Conservation (phyloP, 53 echinoderm and acorn worm species). For the Holothuria leucospilota region DNA sequence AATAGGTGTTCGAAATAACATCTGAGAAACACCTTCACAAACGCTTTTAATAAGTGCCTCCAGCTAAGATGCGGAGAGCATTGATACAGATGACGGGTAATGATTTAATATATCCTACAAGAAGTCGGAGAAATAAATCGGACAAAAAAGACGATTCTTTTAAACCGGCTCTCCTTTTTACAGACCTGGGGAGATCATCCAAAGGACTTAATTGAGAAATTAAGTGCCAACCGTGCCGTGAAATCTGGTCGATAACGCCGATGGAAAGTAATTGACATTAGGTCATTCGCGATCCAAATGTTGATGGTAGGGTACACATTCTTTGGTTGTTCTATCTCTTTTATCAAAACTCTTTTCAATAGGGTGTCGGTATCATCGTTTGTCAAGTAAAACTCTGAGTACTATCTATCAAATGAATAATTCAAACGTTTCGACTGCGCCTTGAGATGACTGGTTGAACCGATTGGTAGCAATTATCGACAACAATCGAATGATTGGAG, state of each 20-base stretch:
- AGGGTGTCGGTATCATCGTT: too few relatives aligned
- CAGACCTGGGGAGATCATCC: too few relatives aligned
- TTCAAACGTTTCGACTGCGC: too few relatives aligned
- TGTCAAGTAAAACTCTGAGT: too few relatives aligned
- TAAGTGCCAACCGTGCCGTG: slow-evolving; percentile 6
- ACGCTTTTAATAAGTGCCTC: slow-evolving; percentile 28
- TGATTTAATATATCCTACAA: slow-evolving; percentile 15
- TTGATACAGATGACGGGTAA: slow-evolving; percentile 33
- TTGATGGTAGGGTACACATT: too few relatives aligned
- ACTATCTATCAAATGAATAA: too few relatives aligned
- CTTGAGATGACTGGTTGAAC: too few relatives aligned
- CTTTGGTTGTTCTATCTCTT: too few relatives aligned
- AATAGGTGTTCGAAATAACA: slow-evolving; percentile 29
- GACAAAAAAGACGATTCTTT: not conserved
- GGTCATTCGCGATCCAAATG: not conserved
- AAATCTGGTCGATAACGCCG: slow-evolving; percentile 16
- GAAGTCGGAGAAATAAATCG: slow-evolving; percentile 13
- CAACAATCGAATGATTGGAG: too few relatives aligned
- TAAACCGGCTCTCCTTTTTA: too few relatives aligned
- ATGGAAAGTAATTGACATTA: slow-evolving; percentile 17
- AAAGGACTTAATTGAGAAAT: slow-evolving; percentile 18
- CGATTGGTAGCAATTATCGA: too few relatives aligned
- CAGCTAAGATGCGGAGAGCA: not conserved
- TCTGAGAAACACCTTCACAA: slow-evolving; percentile 18
- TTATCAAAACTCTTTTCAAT: too few relatives aligned